Base-by-base conservation (phyloP, 2,797 vertebrate species). In the Ctenosaura bakeri region DNA sequence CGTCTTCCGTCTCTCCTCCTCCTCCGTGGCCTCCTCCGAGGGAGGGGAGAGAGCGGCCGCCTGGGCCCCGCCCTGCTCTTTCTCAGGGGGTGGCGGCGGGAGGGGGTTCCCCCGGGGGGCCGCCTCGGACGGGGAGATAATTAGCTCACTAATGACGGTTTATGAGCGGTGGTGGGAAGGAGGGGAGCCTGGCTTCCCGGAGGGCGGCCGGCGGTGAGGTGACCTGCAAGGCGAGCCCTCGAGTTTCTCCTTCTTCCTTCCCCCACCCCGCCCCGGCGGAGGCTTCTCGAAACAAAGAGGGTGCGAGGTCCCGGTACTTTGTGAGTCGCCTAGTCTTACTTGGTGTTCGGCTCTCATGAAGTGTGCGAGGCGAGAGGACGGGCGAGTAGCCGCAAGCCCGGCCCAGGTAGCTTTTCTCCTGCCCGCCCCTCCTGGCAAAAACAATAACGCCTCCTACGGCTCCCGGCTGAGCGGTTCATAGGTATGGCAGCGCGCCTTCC, bases 241-340 rank as follows among this genome's bases (percentile, higher is more conserved):
- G 71, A 8, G 76, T 20, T 83, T 50, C 85, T 82, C 76, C 16
- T 85, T 82, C 85, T 87, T 90, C 24, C 4, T 4, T 20, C 12
- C 56, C 2, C 56, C 4, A 2, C 46, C 46, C 4, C 42, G 1
- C 38, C 38, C 42, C 42, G 52, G 52, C 7, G 52, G 52, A 12
- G 52, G 10, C 38, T 69, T 24, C 46, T 38, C 16, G 78, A 78
- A 82, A 90, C 89, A 90, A 90, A 90, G 89, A 66, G 74, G 74
- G 85, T 38, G 32, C 50, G 54, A 38, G 56, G 20, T 46, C 16
- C 18, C 22, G 50, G 0, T n/a, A 6, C 10, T 52, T 8, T 52
- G 50, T 52, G 52, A 52, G 52, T 52, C 52, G 52, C 29, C 42
- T 13, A 26, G 24, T 8, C 20, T 14, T 32, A 2, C 38, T 46